These are phyloP conservation scores for Siniperca knerii DNA, from an alignment of 2,113 vertebrate species.

Conservation along the genomic window DNA sequence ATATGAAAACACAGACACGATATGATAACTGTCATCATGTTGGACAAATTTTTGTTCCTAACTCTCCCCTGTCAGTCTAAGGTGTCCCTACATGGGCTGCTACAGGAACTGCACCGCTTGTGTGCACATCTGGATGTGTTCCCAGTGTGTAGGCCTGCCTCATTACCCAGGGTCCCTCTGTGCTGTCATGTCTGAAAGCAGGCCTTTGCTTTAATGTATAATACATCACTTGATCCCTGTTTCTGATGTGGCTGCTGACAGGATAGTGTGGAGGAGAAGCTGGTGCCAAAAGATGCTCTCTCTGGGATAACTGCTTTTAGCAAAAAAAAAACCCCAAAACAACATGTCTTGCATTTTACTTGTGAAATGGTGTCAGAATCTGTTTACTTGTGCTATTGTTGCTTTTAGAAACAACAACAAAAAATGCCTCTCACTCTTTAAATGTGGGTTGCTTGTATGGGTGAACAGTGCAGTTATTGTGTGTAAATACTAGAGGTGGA, in stretches of 20 bases:
- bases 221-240: slow-evolving; percentile 78
- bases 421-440: not conserved
- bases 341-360: slow-evolving; percentile 50
- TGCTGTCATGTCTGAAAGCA: slow-evolving; percentile 78
- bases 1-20: not conserved
- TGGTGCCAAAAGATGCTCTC: slow-evolving; percentile 58
- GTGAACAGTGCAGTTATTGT: slow-evolving; percentile 15
- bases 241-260: slow-evolving; percentile 77
- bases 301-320: slow-evolving; percentile 53
- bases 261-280: slow-evolving; percentile 60
- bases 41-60: slow-evolving; percentile 17
- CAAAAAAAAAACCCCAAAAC: slow-evolving; percentile 43
- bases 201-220: slow-evolving; percentile 81
- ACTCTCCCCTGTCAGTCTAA: slow-evolving; percentile 35
- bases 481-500: not conserved
- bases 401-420: not conserved
- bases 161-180: slow-evolving; percentile 81
- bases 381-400: slow-evolving; percentile 35
- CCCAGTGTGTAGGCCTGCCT: slow-evolving; percentile 71
- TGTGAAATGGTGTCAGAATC: slow-evolving; percentile 52
- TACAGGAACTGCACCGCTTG: slow-evolving; percentile 34
- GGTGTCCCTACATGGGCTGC: slow-evolving; percentile 29
- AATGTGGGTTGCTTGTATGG: slow-evolving; percentile 6
- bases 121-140: slow-evolving; percentile 72
- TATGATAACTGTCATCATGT: not conserved